phyloP scores from a whole-genome alignment of 1,140 invertebrate species.

The Brachionus angularis region DNA sequence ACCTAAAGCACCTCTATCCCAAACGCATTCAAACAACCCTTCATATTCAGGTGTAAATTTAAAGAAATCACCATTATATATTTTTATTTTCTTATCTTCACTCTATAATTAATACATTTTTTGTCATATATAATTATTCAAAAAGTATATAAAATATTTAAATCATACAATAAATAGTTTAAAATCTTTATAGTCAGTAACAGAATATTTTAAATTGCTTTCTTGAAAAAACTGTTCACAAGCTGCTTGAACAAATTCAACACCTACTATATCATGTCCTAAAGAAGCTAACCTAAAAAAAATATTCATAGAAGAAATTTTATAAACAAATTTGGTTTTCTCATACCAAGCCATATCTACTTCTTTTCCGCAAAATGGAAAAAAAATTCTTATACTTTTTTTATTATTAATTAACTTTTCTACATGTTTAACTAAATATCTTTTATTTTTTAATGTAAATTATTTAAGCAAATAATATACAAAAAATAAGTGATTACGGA shows the following conservation, averaged over 20 bases:
- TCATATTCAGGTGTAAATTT: slow-evolving; percentile 2
- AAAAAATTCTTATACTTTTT: slow-evolving; percentile 2
- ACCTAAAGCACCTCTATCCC: slow-evolving; percentile 34
- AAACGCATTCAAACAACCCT: slow-evolving; percentile 15
- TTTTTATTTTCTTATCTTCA: background rate
- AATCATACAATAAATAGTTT: background rate
- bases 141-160: too few relatives aligned
- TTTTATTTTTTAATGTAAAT: background rate
- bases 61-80: slow-evolving; percentile 39
- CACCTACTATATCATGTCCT: slow-evolving; percentile 31
- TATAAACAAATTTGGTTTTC: background rate
- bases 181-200: background rate
- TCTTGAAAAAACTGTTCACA: slow-evolving; percentile 31
- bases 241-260: slow-evolving; percentile 3
- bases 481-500: background rate
- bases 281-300: slow-evolving; percentile 2
- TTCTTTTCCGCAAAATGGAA: slow-evolving; percentile 42
- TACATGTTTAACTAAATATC: slow-evolving; percentile 23
- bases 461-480: background rate
- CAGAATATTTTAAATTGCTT: background rate
- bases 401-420: background rate
- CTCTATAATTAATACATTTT: background rate
- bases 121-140: too few relatives aligned
- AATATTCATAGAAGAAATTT: background rate
- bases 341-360: slow-evolving; percentile 36